Evolutionary conservation across 2,797 vertebrate species (phyloP).

Genomic region (Cyprinella venusta): DNA sequence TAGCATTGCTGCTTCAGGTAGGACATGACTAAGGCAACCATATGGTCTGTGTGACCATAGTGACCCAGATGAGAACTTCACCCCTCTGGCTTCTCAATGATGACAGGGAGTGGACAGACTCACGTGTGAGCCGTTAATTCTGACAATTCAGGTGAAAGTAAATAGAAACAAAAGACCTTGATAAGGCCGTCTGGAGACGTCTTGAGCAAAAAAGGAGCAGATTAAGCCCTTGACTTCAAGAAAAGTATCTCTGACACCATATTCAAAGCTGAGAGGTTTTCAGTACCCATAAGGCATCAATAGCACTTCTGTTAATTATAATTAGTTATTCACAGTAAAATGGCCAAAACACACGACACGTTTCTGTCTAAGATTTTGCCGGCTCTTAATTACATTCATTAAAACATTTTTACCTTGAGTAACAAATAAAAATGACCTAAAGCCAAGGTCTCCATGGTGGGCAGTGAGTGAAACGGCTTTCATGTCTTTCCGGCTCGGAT

Average conservation of each 20-base stretch:
- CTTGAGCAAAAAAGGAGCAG: constrained; percentile 18
- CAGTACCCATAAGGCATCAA: constrained; percentile 2
- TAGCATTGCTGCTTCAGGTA: constrained; percentile 79
- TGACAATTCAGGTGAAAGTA: constrained; percentile 13
- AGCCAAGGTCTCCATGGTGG: constrained; percentile 14
- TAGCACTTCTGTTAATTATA: constrained; percentile 30
- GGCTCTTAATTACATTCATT: constrained; percentile 13
- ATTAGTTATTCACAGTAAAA: constrained; percentile 16
- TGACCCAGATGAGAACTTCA: constrained; percentile 53
- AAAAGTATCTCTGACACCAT: constrained; percentile 18
- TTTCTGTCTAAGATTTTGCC: neutral
- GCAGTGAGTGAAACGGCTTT: constrained; percentile 24
- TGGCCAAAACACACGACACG: neutral
- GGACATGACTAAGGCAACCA: constrained; percentile 65
- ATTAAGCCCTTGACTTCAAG: constrained; percentile 31
- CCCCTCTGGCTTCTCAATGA: constrained; percentile 37
- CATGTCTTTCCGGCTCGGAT: constrained; percentile 19
- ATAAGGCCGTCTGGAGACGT: constrained; percentile 6
- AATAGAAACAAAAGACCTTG: constrained; percentile 20
- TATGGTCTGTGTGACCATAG: constrained; percentile 61
- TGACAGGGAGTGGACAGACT: constrained; percentile 29
- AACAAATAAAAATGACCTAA: constrained; percentile 22
- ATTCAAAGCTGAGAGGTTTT: constrained; percentile 30
- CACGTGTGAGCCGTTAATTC: neutral
- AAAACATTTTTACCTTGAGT: constrained; percentile 8